These are phyloP conservation scores for Telmatherina bonti DNA, from an alignment of 2,797 vertebrate genomes.

Conservation along the genomic window DNA sequence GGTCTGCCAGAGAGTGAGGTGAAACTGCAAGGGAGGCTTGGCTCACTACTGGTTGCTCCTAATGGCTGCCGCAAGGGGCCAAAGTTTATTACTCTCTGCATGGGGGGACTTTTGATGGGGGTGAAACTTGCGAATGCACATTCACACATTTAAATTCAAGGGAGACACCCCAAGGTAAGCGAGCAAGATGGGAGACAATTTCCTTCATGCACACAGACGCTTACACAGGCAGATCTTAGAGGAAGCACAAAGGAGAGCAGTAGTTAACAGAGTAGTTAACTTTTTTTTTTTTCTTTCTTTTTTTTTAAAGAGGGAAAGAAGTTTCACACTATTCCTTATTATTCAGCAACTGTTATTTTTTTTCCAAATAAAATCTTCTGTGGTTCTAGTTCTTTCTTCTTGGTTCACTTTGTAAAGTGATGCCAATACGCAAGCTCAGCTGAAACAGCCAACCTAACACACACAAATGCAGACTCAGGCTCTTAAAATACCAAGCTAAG, in stretches of 20 bases:
- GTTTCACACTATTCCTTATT: constrained; percentile 49
- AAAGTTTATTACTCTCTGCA: constrained; percentile 73
- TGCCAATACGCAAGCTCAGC: constrained; percentile 56
- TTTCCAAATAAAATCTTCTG: constrained; percentile 23
- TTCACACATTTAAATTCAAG: constrained; percentile 34
- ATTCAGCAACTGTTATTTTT: constrained; percentile 28
- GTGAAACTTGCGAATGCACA: constrained; percentile 48
- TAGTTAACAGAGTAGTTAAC: constrained; percentile 37
- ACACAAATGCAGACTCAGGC: constrained; percentile 68
- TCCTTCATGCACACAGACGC: constrained; percentile 7
- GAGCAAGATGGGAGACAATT: constrained; percentile 24
- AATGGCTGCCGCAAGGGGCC: constrained; percentile 73
- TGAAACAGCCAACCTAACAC: constrained; percentile 56
- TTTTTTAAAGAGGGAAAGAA: neutral
- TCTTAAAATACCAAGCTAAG: constrained; percentile 60
- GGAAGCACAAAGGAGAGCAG: constrained; percentile 12
- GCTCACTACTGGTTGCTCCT: constrained; percentile 67
- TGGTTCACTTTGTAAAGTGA: constrained; percentile 56
- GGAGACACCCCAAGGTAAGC: constrained; percentile 33
- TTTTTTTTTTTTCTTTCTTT: no score
- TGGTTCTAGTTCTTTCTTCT: constrained; percentile 43
- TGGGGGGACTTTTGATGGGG: constrained; percentile 55
- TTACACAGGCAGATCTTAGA: constrained; percentile 21
- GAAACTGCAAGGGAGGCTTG: constrained; percentile 67
- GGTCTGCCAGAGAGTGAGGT: constrained; percentile 65